Percentiles rank a stretch among this genome's conserved stretches.
These are phyloP conservation scores for Tringa solitaria DNA, from an alignment of 2,113 vertebrate genomes.

Conservation along the genomic window DNA sequence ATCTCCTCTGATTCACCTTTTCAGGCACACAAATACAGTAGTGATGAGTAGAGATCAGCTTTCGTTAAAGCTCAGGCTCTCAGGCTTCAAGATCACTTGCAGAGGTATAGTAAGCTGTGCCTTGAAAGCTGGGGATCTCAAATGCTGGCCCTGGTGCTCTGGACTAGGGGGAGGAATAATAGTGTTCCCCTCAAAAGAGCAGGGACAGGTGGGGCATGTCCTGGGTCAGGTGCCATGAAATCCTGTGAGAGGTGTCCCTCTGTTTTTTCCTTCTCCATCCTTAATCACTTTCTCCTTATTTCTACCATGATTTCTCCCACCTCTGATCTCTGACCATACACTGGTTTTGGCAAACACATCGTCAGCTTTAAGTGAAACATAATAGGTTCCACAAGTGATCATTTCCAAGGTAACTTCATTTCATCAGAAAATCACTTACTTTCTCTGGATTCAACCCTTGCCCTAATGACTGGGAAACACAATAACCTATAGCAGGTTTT, in stretches of 20 bases:
- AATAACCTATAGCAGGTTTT: not conserved
- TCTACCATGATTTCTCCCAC: not conserved
- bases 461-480: not conserved
- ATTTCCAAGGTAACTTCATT: not conserved
- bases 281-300: not conserved
- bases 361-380: not conserved
- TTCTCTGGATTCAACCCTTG: not conserved
- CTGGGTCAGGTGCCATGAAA: not conserved
- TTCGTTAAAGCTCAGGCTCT: not conserved
- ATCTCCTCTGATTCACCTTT: not conserved
- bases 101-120: not conserved
- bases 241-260: not conserved
- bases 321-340: not conserved
- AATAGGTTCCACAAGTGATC: not conserved
- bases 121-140: not conserved
- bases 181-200: not conserved
- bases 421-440: not conserved
- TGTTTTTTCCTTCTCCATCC: not conserved
- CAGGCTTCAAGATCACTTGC: not conserved
- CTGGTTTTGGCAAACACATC: not conserved
- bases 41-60: not conserved
- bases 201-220: not conserved
- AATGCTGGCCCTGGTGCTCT: not conserved
- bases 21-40: not conserved
- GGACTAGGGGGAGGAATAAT: not conserved